Evolutionary conservation across 1,140 invertebrate genomes (phyloP).

Genomic region (Polypedilum vanderplanki): DNA sequence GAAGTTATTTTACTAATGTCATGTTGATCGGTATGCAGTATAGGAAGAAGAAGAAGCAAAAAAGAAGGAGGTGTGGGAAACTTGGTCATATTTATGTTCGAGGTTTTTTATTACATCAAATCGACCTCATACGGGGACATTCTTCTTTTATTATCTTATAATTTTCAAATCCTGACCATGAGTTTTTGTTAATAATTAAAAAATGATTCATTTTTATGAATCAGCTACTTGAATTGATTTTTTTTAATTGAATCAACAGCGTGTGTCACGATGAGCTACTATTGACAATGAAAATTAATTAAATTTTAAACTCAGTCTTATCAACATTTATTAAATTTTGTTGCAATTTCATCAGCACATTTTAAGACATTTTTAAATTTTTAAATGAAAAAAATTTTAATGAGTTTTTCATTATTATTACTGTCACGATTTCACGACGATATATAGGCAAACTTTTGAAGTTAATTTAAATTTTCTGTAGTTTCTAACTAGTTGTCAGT

Average conservation of each 20-base stretch:
- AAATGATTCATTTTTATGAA: neutral
- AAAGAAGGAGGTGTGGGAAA: constrained; percentile 2
- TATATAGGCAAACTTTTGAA: neutral
- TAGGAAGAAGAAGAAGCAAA: neutral
- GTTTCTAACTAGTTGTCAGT: neutral
- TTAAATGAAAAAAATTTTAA: neutral
- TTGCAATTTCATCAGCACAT: too few species aligned
- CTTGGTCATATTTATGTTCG: too few species aligned
- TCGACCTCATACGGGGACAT: too few species aligned
- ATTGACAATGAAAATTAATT: neutral
- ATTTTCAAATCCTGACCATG: too few species aligned
- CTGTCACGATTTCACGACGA: neutral
- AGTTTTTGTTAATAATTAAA: too few species aligned
- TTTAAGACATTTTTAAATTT: too few species aligned
- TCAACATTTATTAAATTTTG: too few species aligned
- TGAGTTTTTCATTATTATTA: constrained; percentile 16
- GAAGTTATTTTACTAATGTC: constrained; percentile 4
- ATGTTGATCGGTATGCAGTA: neutral
- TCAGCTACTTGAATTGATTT: neutral
- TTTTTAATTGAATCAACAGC: neutral
- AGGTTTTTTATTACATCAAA: too few species aligned
- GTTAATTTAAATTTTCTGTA: neutral
- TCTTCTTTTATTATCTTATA: too few species aligned
- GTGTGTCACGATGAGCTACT: neutral
- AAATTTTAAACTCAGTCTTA: too few species aligned